Evolutionary conservation across 2,797 vertebrate genomes (phyloP), one percentile per base, ranked within the genome.

Genomic region (Cygnus olor): DNA sequence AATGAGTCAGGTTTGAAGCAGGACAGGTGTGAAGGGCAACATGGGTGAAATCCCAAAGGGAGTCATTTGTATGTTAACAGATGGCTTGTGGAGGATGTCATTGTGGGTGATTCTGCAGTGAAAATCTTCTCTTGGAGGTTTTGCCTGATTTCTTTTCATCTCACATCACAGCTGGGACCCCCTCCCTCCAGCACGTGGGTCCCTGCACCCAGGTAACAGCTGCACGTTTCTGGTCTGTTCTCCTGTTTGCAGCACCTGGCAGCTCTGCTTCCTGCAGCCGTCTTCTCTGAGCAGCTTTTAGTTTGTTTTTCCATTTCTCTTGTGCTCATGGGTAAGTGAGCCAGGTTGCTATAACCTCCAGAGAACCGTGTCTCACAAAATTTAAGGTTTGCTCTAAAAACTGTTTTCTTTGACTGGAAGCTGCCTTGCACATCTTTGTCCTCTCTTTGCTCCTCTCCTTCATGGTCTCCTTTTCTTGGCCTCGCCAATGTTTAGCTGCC

Each of bases 101-200:
- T 19, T 19, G 14, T 2, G 16, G 21, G 10, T 88, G 69, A 49
- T 36, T 76, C 60, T 69, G 27, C 40, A 42, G 44, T 45, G 42
- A 42, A n/a, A 40, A 9, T 61, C 38, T 70, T 66, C 68, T 36
- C 12, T 30, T 49, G 49, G 44, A 71, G 61, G 16, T 49, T 89
- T 78, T 89, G 18, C 65, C 25, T 85, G 36, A n/a, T 92, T 21
- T 5, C 14, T 80, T 20, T 66, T 24, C 30, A 28, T 1, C 0
- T 8, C 0, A 0, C 10, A 12, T 57, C n/a, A 3, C 18, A 58
- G 6, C 18, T 21, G 25, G 27, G 14, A 36, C 6, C 4, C 7
- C 1, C 14, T 70, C 83, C 36, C 27, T 91, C 28, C 40, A 19
- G 14, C 2, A 8, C 45, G 24, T 70, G 51, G 28, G 30, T 70